Evolutionary conservation across 1,140 invertebrate species (phyloP).

Genomic region (Cydia strobilella): DNA sequence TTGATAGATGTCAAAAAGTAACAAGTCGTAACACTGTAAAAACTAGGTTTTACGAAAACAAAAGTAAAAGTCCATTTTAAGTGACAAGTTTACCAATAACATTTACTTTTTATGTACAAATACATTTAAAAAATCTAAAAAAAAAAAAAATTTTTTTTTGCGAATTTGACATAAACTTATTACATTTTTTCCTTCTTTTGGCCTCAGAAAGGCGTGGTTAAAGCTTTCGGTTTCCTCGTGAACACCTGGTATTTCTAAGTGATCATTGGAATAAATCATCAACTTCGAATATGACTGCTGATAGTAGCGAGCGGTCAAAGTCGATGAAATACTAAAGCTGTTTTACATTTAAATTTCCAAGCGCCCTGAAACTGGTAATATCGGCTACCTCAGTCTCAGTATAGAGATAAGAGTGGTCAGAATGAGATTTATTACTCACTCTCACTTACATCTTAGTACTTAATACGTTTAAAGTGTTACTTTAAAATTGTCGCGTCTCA

Average conservation of each 20-base stretch:
- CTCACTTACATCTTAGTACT: conserved; percentile 56
- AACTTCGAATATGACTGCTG: conserved; percentile 52
- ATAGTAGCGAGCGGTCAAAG: conserved; percentile 48
- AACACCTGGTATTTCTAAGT: background rate
- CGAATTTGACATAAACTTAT: too few relatives aligned
- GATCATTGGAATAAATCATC: background rate
- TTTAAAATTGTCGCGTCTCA: conserved; percentile 63
- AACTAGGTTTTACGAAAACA: too few relatives aligned
- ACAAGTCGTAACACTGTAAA: too few relatives aligned
- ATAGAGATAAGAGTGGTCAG: conserved; percentile 64
- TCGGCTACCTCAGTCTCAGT: conserved; percentile 67
- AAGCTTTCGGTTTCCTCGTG: too few relatives aligned
- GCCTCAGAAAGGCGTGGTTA: too few relatives aligned
- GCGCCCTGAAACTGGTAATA: conserved; percentile 62
- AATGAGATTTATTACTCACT: conserved; percentile 74
- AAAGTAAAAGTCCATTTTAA: too few relatives aligned
- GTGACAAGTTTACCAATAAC: too few relatives aligned
- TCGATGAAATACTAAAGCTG: conserved; percentile 65
- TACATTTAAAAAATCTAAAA: too few relatives aligned
- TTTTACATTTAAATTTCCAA: conserved; percentile 73
- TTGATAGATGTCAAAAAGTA: too few relatives aligned
- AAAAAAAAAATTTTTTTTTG: too few relatives aligned
- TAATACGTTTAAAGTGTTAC: conserved; percentile 59
- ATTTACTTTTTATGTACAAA: too few relatives aligned
- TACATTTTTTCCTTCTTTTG: too few relatives aligned